phyloP scores from a whole-genome alignment of 1,140 invertebrate genomes.

The Tetraneura akinire region DNA sequence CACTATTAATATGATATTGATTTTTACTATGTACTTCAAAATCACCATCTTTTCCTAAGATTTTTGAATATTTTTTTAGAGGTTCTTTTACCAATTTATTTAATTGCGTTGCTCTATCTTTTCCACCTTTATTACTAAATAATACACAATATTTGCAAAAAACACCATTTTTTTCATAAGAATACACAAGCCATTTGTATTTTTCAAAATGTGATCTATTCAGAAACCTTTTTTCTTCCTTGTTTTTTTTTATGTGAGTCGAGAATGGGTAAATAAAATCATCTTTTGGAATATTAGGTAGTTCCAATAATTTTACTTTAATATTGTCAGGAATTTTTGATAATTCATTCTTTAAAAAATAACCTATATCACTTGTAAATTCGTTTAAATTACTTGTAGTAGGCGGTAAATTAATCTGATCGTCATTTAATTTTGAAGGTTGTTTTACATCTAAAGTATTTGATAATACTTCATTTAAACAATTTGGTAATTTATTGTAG shows the following conservation, averaged over 20 bases:
- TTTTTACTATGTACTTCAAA: neutral
- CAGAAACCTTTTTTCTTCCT: neutral
- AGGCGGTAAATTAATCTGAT: neutral
- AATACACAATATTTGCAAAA: neutral
- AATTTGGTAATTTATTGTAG: neutral
- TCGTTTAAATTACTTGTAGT: slow-evolving; percentile 8
- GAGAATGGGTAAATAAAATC: too few species aligned
- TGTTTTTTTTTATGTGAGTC: too few species aligned
- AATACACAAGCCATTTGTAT: neutral
- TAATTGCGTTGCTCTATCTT: neutral
- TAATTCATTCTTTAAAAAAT: neutral
- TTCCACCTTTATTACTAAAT: neutral
- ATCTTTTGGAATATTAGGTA: too few species aligned
- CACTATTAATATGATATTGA: neutral
- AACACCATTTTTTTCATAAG: neutral
- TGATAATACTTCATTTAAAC: neutral
- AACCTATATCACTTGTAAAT: slow-evolving; percentile 6
- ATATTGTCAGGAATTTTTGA: too few species aligned
- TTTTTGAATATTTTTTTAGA: neutral
- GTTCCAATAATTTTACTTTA: too few species aligned
- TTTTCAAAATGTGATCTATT: neutral
- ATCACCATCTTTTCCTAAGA: neutral
- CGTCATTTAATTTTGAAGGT: slow-evolving; percentile 6
- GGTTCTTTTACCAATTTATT: neutral
- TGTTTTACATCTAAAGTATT: neutral